These are phyloP conservation scores for Macrotrachela quadricornifera DNA, from an alignment of 1,140 invertebrate species.

Conservation along the genomic window DNA sequence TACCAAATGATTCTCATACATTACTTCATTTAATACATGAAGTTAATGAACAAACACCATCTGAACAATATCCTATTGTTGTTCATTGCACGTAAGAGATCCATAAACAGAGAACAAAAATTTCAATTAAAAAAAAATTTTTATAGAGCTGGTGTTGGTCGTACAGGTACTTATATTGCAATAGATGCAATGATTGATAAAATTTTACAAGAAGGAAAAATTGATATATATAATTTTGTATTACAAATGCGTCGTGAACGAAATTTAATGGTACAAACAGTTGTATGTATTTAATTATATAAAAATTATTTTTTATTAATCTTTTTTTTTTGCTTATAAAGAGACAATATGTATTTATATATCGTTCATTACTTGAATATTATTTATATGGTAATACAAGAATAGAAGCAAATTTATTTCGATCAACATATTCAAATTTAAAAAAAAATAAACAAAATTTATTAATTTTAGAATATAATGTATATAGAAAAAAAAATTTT, in stretches of 20 bases:
- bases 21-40: not conserved
- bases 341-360: constrained; percentile 88
- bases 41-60: not conserved
- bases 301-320: too few relatives aligned
- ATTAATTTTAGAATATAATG: too few relatives aligned
- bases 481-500: too few relatives aligned
- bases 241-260: constrained; percentile 59
- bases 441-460: too few relatives aligned
- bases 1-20: too few relatives aligned
- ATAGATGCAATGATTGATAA: constrained; percentile 84
- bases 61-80: not conserved
- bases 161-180: constrained; percentile 82
- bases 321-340: constrained; percentile 31
- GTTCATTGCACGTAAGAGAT: not conserved
- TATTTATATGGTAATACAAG: constrained; percentile 63
- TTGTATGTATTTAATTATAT: constrained; percentile 17
- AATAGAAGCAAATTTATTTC: too few relatives aligned
- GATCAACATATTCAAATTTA: too few relatives aligned
- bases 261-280: constrained; percentile 39
- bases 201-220: constrained; percentile 57
- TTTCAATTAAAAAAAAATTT: constrained; percentile 2
- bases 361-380: constrained; percentile 77
- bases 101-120: too few relatives aligned
- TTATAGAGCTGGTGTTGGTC: constrained; percentile 73
- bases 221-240: constrained; percentile 75